phyloP scores from a whole-genome alignment of 2,888 invertebrate genomes.

The Lamellibrachia columna region DNA sequence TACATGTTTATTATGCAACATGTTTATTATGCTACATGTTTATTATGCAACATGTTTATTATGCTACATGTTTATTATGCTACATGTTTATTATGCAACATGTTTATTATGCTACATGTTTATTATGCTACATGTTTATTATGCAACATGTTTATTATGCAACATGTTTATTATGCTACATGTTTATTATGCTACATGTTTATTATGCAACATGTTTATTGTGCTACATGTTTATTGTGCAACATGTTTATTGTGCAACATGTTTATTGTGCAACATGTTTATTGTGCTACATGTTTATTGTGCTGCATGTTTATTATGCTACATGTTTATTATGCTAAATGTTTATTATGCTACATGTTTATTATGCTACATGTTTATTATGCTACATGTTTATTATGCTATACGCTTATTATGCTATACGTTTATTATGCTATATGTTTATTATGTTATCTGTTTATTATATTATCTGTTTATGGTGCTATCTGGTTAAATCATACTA shows the following conservation, averaged over 20 bases:
- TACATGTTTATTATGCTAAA: background rate
- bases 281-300: too few relatives aligned
- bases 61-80: too few relatives aligned
- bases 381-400: background rate
- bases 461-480: too few relatives aligned
- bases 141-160: too few relatives aligned
- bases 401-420: too few relatives aligned
- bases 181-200: background rate
- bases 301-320: background rate
- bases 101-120: background rate
- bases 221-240: background rate
- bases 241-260: background rate
- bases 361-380: background rate
- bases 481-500: too few relatives aligned
- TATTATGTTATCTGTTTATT: too few relatives aligned
- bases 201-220: too few relatives aligned
- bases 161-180: too few relatives aligned
- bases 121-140: too few relatives aligned
- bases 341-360: background rate
- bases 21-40: background rate
- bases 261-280: background rate
- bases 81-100: background rate
- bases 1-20: background rate
- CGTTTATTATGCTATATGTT: too few relatives aligned
- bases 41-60: background rate